Base-by-base conservation (phyloP, 2,113 vertebrate genomes). In the Odobenus rosmarus region DNA sequence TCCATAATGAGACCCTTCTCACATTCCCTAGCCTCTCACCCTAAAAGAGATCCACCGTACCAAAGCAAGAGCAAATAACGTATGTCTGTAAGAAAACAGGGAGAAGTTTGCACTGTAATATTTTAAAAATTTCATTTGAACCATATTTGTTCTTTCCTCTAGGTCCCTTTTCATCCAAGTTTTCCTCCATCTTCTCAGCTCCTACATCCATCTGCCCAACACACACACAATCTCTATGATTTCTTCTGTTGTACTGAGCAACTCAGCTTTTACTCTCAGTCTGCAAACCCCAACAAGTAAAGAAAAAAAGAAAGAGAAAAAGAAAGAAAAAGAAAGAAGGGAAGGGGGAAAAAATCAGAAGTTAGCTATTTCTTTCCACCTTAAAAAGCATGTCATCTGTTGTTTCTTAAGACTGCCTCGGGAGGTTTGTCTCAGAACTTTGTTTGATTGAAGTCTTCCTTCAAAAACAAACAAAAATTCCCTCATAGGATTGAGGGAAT, bases 391-490 rank as follows among this genome's bases (percentile, higher is more conserved):
- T 53, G 42, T 51, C 42, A 71, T n/a, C 42, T 82, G 8, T 71
- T 92, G 64, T 92, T 95, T 96, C 55, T 85, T 33, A 84, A 80
- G 51, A 39, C 19, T 49, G 36, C 9, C 12, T 91, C 49, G 1
- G n/a, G 81, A 33, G 7, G 95, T 96, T 42, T 81, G 59, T 71
- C n/a, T 95, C 86, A 72, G 83, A 64, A 72, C 10, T 95, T 88
- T 9, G 55, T 92, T 92, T 13, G 55, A 91, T 88, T 28, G 77
- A 96, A 89, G 87, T 69, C 26, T 87, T 96, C 53, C 86, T 64
- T 85, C 28, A 46, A 72, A 96, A 84, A 72, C 79, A 62, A 61
- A 36, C 76, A n/a, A 51, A 82, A 39, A 39, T 13, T 57, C 15
- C 4, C 71, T 85, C 23, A 64, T 59, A 91, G 1, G 46, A 67